A percentile compares a stretch with the other conserved stretches of the same genome.
Evolutionary conservation across 2,797 vertebrate genomes (phyloP).

Genomic region (Apodemus agrarius): DNA sequence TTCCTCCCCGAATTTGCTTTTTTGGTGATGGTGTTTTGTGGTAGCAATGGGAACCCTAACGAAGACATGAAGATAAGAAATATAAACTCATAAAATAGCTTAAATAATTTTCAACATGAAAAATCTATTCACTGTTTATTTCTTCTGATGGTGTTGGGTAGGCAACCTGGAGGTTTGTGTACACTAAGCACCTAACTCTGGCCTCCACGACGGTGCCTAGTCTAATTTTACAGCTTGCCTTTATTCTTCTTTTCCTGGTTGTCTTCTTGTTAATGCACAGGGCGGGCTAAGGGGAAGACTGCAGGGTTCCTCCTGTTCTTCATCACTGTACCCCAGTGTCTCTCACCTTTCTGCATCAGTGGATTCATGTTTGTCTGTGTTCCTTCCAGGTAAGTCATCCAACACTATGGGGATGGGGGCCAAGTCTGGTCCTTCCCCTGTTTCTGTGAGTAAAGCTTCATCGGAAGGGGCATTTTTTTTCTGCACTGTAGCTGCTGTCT

Average conservation of each 20-base stretch:
- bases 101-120: neutral
- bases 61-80: neutral
- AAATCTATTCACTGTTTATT: neutral
- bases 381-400: neutral
- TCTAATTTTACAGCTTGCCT: neutral
- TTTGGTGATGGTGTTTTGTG: neutral
- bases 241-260: neutral
- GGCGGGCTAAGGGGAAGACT: neutral
- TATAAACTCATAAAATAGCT: neutral
- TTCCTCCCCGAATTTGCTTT: neutral
- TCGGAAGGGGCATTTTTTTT: neutral
- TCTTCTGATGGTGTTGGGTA: neutral
- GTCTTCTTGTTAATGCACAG: neutral
- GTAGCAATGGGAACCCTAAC: neutral
- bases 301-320: rapidly evolving
- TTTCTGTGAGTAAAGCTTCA: neutral
- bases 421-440: neutral
- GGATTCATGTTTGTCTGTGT: neutral
- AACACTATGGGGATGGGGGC: neutral
- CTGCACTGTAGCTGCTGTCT: neutral
- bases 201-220: neutral
- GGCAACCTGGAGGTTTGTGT: neutral
- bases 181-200: neutral
- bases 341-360: no score
- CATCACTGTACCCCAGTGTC: rapidly evolving